phyloP scores from a whole-genome alignment of 2,888 invertebrate species.

The Acleris emargana region DNA sequence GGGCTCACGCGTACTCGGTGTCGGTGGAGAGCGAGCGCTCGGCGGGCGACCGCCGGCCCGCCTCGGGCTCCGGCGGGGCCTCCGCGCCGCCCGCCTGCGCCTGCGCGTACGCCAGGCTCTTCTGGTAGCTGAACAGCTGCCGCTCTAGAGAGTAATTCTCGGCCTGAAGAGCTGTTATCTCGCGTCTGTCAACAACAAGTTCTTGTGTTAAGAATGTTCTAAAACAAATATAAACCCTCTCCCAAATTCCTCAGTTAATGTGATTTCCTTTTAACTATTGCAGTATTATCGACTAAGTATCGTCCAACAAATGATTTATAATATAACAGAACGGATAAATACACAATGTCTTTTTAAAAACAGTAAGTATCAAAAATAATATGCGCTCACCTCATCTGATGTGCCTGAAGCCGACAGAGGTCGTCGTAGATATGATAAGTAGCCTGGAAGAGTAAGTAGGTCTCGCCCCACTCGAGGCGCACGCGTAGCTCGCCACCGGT shows the following conservation, averaged over 20 bases:
- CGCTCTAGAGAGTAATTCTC: conserved; percentile 93
- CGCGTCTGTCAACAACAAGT: conserved; percentile 83
- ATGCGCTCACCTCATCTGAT: conserved; percentile 89
- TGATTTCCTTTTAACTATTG: too few relatives aligned
- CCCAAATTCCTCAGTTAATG: too few relatives aligned
- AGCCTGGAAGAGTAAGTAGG: conserved; percentile 90
- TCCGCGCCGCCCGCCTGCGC: conserved; percentile 81
- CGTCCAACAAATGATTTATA: too few relatives aligned
- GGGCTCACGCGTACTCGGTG: conserved; percentile 88
- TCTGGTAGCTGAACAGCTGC: conserved; percentile 92
- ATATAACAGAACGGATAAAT: too few relatives aligned
- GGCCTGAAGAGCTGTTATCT: conserved; percentile 90
- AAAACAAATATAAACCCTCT: too few relatives aligned
- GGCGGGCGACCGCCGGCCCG: conserved; percentile 75
- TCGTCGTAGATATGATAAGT: conserved; percentile 93
- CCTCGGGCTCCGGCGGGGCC: conserved; percentile 65
- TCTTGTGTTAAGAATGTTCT: background rate
- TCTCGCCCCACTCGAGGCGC: conserved; percentile 92
- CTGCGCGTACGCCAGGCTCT: conserved; percentile 89
- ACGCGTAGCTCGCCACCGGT: conserved; percentile 89
- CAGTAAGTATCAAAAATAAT: too few relatives aligned
- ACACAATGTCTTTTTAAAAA: too few relatives aligned
- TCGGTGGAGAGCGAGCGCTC: conserved; percentile 87
- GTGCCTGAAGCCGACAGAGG: conserved; percentile 90
- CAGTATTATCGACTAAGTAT: too few relatives aligned